Evolutionary conservation across 2,113 vertebrate genomes (phyloP), one percentile per base, ranked within the genome.

Genomic region (Malurus alboscapulatus): DNA sequence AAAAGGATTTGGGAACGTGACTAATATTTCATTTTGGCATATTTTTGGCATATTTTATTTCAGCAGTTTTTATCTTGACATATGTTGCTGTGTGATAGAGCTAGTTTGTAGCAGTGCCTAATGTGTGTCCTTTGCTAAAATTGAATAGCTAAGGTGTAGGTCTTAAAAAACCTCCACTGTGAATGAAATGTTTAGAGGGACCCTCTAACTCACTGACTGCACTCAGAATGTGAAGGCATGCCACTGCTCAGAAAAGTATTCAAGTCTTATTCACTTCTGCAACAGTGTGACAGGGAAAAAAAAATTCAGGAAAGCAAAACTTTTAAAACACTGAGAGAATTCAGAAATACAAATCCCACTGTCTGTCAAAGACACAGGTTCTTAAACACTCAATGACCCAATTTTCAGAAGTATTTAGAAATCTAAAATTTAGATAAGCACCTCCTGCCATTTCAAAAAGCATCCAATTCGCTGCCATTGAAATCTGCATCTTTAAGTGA

Each of bases 401-500:
- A 83, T 96, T 95, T 92, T 16, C 36, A 79, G 55, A 79, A 76
- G 22, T 47, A 79, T 92, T 92, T 84, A 85, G 85, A 90, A 95
- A 96, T 92, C 90, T 94, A 77, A 96, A 95, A 92, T 94, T 93
- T 86, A 92, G 82, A 94, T 94, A 90, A 94, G 79, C 22, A 47
- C 63, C 44, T 94, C 67, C 79, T 92, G 92, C 82, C 59, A 86
- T 95, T 94, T 91, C 67, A 92, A 84, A 86, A 93, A 81, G 10
- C 83, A 88, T 85, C 61, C 44, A 71, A 76, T 76, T 26, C 14
- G 58, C 29, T 91, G 55, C 57, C 78, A 73, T 38, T 12, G 67
- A 76, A 95, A 89, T 92, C 62, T 89, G 74, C 74, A 87, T 87
- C 66, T 79, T 79, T 79, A 85, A 79, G 50, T 79, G 44, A 87